phyloP scores from a whole-genome alignment of 1,140 invertebrate species.

The Formica selysi region DNA sequence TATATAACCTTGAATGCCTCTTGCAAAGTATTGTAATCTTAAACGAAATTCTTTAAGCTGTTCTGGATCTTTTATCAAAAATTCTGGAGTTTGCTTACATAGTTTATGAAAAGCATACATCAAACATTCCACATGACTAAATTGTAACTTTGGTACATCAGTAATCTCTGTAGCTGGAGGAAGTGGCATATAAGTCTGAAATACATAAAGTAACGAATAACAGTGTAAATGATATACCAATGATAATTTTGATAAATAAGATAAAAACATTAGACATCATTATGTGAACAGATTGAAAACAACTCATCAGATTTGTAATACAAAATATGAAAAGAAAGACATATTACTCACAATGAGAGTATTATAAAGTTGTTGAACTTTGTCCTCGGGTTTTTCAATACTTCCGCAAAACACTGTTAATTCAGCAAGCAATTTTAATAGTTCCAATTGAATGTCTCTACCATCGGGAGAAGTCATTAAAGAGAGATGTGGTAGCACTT shows the following conservation, averaged over 20 bases:
- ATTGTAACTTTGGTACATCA: constrained; percentile 92
- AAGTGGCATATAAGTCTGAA: constrained; percentile 91
- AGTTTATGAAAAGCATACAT: constrained; percentile 96
- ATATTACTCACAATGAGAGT: constrained; percentile 91
- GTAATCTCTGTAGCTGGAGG: constrained; percentile 90
- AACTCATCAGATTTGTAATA: background rate
- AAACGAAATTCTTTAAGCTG: constrained; percentile 95
- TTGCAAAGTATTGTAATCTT: constrained; percentile 96
- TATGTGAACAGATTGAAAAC: background rate
- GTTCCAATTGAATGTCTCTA: constrained; percentile 91
- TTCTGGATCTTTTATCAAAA: constrained; percentile 92
- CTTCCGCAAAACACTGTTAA: constrained; percentile 92
- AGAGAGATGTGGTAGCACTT: constrained; percentile 91
- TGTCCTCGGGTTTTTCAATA: constrained; percentile 91
- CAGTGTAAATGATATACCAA: background rate
- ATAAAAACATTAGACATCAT: background rate
- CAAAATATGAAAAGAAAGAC: constrained; percentile 55
- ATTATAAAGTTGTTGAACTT: constrained; percentile 92
- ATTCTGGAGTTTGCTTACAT: constrained; percentile 93
- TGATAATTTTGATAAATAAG: background rate
- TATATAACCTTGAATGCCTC: constrained; percentile 96
- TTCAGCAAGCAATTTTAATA: constrained; percentile 96
- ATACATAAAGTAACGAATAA: constrained; percentile 63
- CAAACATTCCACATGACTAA: constrained; percentile 97
- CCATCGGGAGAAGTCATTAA: constrained; percentile 88